Percentiles rank a stretch among this genome's conserved stretches.
phyloP scores from a whole-genome alignment of 2,888 invertebrate genomes.

The Ferdinandea cuprea region DNA sequence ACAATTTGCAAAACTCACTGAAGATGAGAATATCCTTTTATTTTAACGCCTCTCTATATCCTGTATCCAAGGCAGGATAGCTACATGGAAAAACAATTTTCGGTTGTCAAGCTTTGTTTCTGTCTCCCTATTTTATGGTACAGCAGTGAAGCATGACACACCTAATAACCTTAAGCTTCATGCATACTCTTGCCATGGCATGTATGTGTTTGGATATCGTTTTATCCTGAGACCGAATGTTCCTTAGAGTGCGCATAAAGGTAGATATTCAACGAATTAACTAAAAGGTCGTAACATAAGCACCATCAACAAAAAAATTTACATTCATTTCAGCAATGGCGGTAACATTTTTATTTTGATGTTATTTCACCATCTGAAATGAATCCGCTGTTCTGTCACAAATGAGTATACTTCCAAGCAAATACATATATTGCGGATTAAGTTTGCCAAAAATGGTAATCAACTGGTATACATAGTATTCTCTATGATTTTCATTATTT shows the following conservation, averaged over 20 bases:
- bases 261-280: constrained; percentile 13
- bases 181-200: constrained; percentile 1
- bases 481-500: no score
- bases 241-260: constrained; percentile 9
- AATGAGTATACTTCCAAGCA: no score
- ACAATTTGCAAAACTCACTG: constrained; percentile 21
- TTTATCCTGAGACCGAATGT: background rate
- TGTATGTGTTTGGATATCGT: constrained; percentile 11
- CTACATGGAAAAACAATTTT: constrained; percentile 44
- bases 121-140: constrained; percentile 27
- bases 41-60: constrained; percentile 7
- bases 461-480: no score
- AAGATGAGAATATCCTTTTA: constrained; percentile 16
- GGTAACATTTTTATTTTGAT: constrained; percentile 10
- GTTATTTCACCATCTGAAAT: background rate
- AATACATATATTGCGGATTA: no score
- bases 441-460: no score
- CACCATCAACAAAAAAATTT: constrained; percentile 15
- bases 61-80: constrained; percentile 10
- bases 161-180: constrained; percentile 22
- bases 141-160: constrained; percentile 24
- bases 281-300: constrained; percentile 47
- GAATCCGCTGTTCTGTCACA: constrained; percentile 1
- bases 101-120: constrained; percentile 36
- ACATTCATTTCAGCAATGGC: constrained; percentile 21